Percentiles rank a stretch among this genome's conserved stretches.
These are phyloP conservation scores for Drosophila helvetica DNA, from an alignment of 2,888 invertebrate genomes.

Conservation along the genomic window DNA sequence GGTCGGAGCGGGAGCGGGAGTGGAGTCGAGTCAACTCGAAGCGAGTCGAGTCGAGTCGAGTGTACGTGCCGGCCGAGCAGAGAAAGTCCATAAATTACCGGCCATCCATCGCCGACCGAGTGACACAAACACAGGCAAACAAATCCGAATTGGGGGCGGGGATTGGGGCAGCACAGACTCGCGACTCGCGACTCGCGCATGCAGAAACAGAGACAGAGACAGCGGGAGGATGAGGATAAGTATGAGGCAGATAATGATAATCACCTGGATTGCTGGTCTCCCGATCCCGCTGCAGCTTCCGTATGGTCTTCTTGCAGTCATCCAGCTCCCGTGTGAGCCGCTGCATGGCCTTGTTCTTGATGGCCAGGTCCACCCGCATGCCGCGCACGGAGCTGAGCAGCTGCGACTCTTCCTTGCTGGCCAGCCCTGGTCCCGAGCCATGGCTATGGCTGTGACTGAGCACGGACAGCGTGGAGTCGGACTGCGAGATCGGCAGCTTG, in stretches of 20 bases:
- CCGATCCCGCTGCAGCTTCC: constrained; percentile 90
- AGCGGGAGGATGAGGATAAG: background rate
- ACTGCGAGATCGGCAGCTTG: constrained; percentile 86
- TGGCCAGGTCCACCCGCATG: constrained; percentile 89
- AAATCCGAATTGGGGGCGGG: background rate
- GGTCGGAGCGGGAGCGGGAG: background rate
- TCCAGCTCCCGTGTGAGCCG: constrained; percentile 91
- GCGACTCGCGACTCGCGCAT: background rate
- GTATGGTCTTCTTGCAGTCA: constrained; percentile 90
- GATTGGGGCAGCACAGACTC: constrained; percentile 2
- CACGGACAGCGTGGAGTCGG: constrained; percentile 84
- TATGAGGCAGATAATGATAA: constrained; percentile 2
- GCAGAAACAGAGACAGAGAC: no score
- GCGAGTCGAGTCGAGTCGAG: constrained; percentile 11
- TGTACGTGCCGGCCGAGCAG: constrained; percentile 63
- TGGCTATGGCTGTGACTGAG: constrained; percentile 57
- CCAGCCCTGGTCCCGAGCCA: constrained; percentile 68
- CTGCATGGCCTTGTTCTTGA: constrained; percentile 89
- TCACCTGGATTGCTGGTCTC: constrained; percentile 83
- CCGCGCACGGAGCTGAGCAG: constrained; percentile 91
- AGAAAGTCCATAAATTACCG: constrained; percentile 81
- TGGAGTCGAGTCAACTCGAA: background rate
- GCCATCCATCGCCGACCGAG: constrained; percentile 61
- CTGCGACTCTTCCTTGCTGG: constrained; percentile 88
- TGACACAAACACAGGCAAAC: constrained; percentile 60